These are phyloP conservation scores for Ricordea florida DNA, from an alignment of 92 coral and sea anemone genomes.

Conservation along the genomic window DNA sequence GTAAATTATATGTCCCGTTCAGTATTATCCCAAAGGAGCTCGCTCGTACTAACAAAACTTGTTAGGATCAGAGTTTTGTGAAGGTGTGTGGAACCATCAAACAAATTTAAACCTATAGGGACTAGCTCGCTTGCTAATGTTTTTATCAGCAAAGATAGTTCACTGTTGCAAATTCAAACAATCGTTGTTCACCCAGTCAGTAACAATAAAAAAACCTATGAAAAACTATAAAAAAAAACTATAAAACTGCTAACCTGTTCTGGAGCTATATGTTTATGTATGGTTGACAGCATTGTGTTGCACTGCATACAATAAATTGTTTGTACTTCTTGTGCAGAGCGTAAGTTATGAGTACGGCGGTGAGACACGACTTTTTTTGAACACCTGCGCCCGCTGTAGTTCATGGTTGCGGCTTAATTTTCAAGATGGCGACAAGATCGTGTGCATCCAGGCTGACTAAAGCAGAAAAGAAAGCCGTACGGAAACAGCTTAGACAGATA, in stretches of 20 bases:
- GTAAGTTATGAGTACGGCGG: no score
- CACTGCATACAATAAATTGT: neutral
- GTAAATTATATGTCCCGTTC: no score
- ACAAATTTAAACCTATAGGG: no score
- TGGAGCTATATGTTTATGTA: constrained; percentile 14
- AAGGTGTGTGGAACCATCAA: no score
- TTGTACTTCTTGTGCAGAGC: neutral
- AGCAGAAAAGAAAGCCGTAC: constrained; percentile 86
- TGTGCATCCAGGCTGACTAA: constrained; percentile 73
- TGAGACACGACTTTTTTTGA: no score
- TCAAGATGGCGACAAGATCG: constrained; percentile 81
- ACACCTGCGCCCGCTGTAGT: neutral
- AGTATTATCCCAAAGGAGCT: no score
- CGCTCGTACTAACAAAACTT: no score
- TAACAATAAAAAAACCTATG: neutral
- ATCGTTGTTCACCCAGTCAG: neutral
- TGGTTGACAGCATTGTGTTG: constrained; percentile 17
- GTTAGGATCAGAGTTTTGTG: no score
- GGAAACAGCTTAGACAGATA: constrained; percentile 79
- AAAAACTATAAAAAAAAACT: neutral
- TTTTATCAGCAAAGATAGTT: no score
- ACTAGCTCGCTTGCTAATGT: no score
- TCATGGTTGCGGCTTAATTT: neutral
- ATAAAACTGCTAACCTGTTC: constrained; percentile 4
- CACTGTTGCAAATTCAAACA: no score